Evolutionary conservation across 2,113 vertebrate species (phyloP), one percentile per base, ranked within the genome.

Genomic region (Seriola dumerili): DNA sequence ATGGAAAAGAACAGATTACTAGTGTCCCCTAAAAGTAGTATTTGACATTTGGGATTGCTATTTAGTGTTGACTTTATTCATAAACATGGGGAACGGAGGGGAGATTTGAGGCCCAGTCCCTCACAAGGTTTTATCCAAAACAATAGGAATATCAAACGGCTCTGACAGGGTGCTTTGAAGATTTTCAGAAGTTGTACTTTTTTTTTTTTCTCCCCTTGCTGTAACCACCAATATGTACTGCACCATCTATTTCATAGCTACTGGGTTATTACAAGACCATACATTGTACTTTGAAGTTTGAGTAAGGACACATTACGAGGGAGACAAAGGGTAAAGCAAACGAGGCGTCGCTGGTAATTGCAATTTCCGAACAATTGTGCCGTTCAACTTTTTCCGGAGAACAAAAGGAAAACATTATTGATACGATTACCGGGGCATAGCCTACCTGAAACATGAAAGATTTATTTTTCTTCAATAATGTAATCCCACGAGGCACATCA

Each of bases 351-450:
- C 88, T 79, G 85, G 92, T 94, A 93, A 94, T 93, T 94, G 89
- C 93, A 92, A 92, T 95, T 93, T 93, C 80, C 59, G 65, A 90
- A 92, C 91, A 91, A 90, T 92, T 91, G 78, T 42, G 76, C 88
- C 81, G 85, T 90, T 91, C 86, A 90, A 93, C 89, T 88, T 91
- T 92, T 88, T 81, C 63, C 81, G 0, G 59, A 93, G 91, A 95
- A 95, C 94, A 96, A 95, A 95, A 94, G 93, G 32, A 91, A 94
- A 93, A 88, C 81, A 85, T 86, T 90, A 93, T 91, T 94, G 93
- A 94, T 89, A 94, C 78, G 94, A 94, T 95, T 94, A 93, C 88
- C 5, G 72, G 91, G 90, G 92, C 91, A 88, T 80, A 94, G 91
- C 93, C 91, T 88, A 90, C 93, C 86, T 83, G 83, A 84, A 94